phyloP scores from a whole-genome alignment of 2,113 vertebrate species.

The Platysternon megacephalum region DNA sequence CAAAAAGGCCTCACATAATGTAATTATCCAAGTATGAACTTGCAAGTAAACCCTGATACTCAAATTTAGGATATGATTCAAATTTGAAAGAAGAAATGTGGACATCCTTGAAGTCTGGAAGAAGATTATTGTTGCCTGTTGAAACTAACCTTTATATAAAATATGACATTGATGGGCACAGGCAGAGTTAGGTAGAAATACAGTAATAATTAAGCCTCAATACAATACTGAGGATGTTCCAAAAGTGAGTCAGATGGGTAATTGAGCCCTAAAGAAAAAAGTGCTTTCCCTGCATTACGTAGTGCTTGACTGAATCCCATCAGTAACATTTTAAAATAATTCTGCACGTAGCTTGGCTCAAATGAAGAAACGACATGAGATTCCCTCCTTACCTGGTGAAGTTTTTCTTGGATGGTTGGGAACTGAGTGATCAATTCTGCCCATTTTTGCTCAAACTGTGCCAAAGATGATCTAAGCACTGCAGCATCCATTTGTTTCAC shows the following conservation, averaged over 20 bases:
- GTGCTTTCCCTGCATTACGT: slow-evolving; percentile 4
- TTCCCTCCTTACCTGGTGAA: slow-evolving; percentile 84
- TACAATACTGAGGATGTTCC: slow-evolving; percentile 35
- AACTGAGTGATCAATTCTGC: slow-evolving; percentile 78
- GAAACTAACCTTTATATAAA: slow-evolving; percentile 41
- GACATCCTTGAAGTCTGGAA: slow-evolving; percentile 4
- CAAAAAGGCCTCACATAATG: slow-evolving; percentile 55
- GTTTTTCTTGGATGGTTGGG: slow-evolving; percentile 81
- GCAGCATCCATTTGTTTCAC: slow-evolving; percentile 81
- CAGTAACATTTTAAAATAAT: slow-evolving; percentile 33
- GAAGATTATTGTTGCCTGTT: background rate
- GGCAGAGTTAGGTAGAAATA: background rate
- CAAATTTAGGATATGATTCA: slow-evolving; percentile 5
- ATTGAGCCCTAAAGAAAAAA: slow-evolving; percentile 41
- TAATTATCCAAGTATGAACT: slow-evolving; percentile 52
- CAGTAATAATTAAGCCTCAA: slow-evolving; percentile 63
- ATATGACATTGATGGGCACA: background rate
- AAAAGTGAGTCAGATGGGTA: slow-evolving; percentile 31
- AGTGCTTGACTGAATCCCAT: slow-evolving; percentile 34
- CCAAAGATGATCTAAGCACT: slow-evolving; percentile 76
- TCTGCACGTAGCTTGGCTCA: background rate
- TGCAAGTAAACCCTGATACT: slow-evolving; percentile 41
- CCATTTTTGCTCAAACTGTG: slow-evolving; percentile 87
- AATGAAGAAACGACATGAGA: slow-evolving; percentile 19
- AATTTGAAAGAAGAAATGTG: slow-evolving; percentile 8